phyloP scores from a whole-genome alignment of 2,797 vertebrate species.

The Trichosurus vulpecula region DNA sequence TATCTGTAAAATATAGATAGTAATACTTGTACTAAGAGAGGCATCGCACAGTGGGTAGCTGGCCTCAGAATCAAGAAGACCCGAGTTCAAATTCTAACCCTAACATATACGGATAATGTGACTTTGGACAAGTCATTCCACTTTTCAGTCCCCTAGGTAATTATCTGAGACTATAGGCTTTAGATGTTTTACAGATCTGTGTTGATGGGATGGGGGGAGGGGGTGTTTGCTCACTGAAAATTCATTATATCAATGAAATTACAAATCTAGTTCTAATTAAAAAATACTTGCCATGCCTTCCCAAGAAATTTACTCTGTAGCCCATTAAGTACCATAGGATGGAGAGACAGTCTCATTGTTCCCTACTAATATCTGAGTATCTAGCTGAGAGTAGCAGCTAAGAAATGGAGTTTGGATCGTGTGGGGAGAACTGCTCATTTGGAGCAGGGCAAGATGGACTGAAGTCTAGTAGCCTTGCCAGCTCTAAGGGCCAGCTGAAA shows the following conservation, averaged over 20 bases:
- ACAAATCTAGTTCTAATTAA: neutral
- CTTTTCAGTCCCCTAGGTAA: neutral
- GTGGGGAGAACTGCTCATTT: neutral
- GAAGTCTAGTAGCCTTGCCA: neutral
- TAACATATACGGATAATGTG: neutral
- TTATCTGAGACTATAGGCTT: neutral
- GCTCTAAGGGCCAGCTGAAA: neutral
- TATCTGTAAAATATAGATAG: neutral
- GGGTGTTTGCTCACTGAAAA: neutral
- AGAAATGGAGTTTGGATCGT: neutral
- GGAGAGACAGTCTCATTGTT: neutral
- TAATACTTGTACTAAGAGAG: neutral
- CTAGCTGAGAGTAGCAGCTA: neutral
- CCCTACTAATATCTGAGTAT: neutral
- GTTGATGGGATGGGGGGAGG: neutral
- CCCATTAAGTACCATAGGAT: neutral
- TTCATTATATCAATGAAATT: neutral
- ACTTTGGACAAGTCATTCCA: neutral
- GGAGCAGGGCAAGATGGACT: neutral
- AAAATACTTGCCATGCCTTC: neutral
- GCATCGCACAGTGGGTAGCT: neutral
- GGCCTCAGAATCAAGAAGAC: neutral
- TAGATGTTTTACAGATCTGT: neutral
- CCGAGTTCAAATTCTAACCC: neutral
- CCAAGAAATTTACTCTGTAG: neutral